Evolutionary conservation across 2,797 vertebrate species (phyloP).

Genomic region (Chiloscyllium punctatum): DNA sequence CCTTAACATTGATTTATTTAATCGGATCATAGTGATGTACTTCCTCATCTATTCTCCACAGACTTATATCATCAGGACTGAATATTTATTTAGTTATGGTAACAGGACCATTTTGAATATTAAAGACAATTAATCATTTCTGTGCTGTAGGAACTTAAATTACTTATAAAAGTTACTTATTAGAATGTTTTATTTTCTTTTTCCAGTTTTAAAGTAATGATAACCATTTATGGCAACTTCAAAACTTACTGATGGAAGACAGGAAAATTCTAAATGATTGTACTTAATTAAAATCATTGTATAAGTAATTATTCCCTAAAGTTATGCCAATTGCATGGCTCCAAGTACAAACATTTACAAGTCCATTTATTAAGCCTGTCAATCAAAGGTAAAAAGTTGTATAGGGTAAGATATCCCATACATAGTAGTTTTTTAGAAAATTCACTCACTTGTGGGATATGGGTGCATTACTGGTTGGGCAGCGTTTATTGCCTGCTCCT

Average conservation of each 20-base stretch:
- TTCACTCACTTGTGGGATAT: too few species aligned
- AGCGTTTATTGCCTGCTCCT: too few species aligned
- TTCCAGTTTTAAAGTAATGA: background rate
- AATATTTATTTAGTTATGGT: conserved; percentile 11
- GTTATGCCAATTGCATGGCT: background rate
- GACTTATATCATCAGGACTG: background rate
- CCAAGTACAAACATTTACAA: background rate
- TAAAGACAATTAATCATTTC: background rate
- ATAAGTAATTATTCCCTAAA: background rate
- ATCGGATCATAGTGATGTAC: background rate
- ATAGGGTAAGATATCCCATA: background rate
- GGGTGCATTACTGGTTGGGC: too few species aligned
- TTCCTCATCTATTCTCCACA: background rate
- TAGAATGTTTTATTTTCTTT: background rate
- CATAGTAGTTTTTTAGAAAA: background rate
- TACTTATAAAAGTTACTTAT: background rate
- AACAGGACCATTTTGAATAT: background rate
- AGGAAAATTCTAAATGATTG: background rate
- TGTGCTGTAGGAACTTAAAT: background rate
- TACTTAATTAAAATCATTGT: background rate
- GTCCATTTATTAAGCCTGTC: background rate
- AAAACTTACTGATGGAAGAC: background rate
- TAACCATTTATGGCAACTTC: background rate
- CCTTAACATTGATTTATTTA: background rate
- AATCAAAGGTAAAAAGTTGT: background rate